Evolutionary conservation across 1,140 invertebrate genomes (phyloP), one percentile per base, ranked within the genome.

Genomic region (Bradysia coprophila): DNA sequence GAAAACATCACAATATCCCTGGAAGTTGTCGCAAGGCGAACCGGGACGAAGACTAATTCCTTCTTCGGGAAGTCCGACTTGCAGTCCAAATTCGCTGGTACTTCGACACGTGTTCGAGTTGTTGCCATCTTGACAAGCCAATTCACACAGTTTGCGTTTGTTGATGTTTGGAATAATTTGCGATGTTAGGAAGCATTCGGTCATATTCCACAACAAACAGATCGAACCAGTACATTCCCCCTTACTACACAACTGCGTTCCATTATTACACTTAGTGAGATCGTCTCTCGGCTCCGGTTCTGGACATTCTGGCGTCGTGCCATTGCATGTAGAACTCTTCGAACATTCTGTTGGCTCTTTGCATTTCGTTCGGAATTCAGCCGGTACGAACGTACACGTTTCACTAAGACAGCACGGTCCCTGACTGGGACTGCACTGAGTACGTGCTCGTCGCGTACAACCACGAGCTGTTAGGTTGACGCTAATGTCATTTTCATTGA

Each of bases 1-100:
- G 66, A 98, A 98, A 40, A 97, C 93, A 66, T 98, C 94, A 68
- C 94, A 98, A 65, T 98, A 98, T 41, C 89, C 88, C 78, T 87
- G 65, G 66, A 93, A 98, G 65, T 98, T 95, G 63, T 98, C 92
- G 65, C 95, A 98, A 0, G 94, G 93, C 37, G 93, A 92, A 21
- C 95, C 94, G 43, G 89, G 84, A 43, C 88, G 69, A 22, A 95
- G 64, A 51, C 83, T 87, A 43, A 95, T 88, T 3, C 89, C 90
- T 4, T 87, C 90, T 2, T 67, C 59, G 1, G 86, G 81, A 45
- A 89, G 62, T 22, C 78, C 79, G 19, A 86, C 81, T 8, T 66
- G 54, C 9, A 71, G 59, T 4, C 80, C 78, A 63, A 90, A 87
- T 55, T 84, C 81, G 48, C 78, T 86, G 11, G 86, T 95, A 56